Evolutionary conservation across 2,888 invertebrate genomes (phyloP).

Genomic region (Protonemura montana): DNA sequence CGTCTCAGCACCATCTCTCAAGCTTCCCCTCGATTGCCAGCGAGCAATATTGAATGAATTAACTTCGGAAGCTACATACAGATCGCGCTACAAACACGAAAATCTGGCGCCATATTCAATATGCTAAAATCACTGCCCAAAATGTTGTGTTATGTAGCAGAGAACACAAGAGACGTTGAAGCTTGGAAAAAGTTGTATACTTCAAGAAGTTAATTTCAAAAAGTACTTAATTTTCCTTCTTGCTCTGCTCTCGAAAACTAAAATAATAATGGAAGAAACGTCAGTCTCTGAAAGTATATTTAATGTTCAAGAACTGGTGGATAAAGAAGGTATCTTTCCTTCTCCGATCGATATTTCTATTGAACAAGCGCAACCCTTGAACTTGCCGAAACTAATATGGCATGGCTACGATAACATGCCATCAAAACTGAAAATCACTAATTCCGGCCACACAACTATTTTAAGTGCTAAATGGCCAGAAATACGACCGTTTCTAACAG

Average conservation of each 20-base stretch:
- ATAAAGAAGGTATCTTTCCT: slow-evolving; percentile 32
- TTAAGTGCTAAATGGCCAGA: slow-evolving; percentile 70
- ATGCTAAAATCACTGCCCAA: background rate
- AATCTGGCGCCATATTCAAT: background rate
- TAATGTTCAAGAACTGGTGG: slow-evolving; percentile 2
- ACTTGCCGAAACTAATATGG: slow-evolving; percentile 65
- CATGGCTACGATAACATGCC: slow-evolving; percentile 67
- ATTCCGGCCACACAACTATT: slow-evolving; percentile 73
- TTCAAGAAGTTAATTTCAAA: background rate
- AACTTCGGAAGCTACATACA: slow-evolving; percentile 47
- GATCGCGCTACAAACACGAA: slow-evolving; percentile 47
- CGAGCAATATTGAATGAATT: slow-evolving; percentile 48
- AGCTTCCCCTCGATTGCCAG: slow-evolving; percentile 49
- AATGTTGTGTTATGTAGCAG: background rate
- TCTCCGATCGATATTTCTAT: slow-evolving; percentile 62
- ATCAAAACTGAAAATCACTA: slow-evolving; percentile 70
- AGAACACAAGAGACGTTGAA: background rate
- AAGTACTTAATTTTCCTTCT: too few species aligned
- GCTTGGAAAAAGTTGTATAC: background rate
- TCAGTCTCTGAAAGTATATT: background rate
- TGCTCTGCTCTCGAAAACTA: background rate
- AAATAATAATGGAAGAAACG: background rate
- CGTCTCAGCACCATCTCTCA: slow-evolving; percentile 50
- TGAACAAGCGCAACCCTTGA: slow-evolving; percentile 55
- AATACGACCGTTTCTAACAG: slow-evolving; percentile 66